Base-by-base conservation (phyloP, 2,888 invertebrate genomes). In the Anoncus sp. region DNA sequence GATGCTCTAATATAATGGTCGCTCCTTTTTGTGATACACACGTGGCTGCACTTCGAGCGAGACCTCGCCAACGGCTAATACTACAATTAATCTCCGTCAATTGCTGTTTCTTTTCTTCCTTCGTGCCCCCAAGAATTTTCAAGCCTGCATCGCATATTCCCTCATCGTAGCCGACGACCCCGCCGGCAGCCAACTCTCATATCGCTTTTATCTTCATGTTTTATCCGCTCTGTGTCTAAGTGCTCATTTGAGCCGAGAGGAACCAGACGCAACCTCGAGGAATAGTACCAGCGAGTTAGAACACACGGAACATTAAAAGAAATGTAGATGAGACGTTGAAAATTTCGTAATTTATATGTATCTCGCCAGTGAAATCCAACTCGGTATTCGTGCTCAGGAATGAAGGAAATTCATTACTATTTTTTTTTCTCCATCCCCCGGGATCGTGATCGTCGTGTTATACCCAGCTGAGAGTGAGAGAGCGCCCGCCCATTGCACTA, bases 1-100 rank as follows among this genome's bases (percentile, higher is more conserved):
- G 87, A 89, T 87, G 88, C 84, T 86, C 84, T 87, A 89, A 89
- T 89, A 90, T 89, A 89, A 89, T 87, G 87, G 85, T 87, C 85
- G 85, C 83, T 82, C 84, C 84, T 82, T 84, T 84, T 83, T 82
- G 77, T 38, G 82, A 81, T 71, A 53, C 70, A 47, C 74, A 74
- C 62, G 80, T 80, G 83, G 79, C 82, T 83, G n/a, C 85, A 85
- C 85, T 85, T 85, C 85, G n/a, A n/a, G 86, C 85, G 87, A 31
- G 22, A 86, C 83, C 83, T 78, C 82, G 78, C 75, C 77, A 80
- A 59, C 77, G 79, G 20, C 51, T 60, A 51, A 31, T 47, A 57
- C 57, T 18, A 12, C 6, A 35, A 49, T 85, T 80, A 49, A 80
- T 38, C 12, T 77, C 74, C 70, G 62, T 74, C 76, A 72, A 79